Base-by-base conservation (phyloP, 1,140 invertebrate species). In the Marisa cornuarietis region DNA sequence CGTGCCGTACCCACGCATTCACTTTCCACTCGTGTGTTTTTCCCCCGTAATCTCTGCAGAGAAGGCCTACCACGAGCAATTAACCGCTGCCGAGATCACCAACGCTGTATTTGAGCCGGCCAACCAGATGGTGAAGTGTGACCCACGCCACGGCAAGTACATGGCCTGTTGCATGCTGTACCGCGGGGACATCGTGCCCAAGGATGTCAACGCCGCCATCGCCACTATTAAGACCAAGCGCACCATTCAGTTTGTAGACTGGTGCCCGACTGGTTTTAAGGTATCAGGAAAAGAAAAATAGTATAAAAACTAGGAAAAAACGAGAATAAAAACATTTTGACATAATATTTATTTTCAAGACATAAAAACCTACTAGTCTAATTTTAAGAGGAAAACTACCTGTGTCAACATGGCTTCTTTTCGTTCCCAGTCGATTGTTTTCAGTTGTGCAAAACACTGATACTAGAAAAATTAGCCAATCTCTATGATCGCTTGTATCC, bases 91-190 rank as follows among this genome's bases (percentile, higher is more conserved):
- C 58, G 95, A 96, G 89, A 96, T 96, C 62, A 96, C 96, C 3
- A 58, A 58, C 54, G 54, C 85, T 95, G 94, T 89, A 90, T 96
- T 96, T 91, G 95, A 96, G 89, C 95, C 95, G 51, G 94, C 94
- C 83, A 96, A 96, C 91, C 95, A 96, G 92, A 96, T 96, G 95
- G 95, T 96, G 24, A 96, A 96, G 90, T 96, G 95, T 89, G 95
- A 96, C 89, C 95, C 96, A 11, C 93, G 95, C 83, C 94, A 95
- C 90, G 96, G 95, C 82, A 96, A 96, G 89, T 96, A 96, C 79
- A 89, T 92, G 71, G 90, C 78, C 5, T 89, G 88, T 71, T 89
- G 88, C 79, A 71, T 90, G 78, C 79, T 88, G 63, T 89, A 87
- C 77, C 75, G 88, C 62, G 88, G 88, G 11, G 5, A 84, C 71